Evolutionary conservation across 1,140 invertebrate species (phyloP), one percentile per base, ranked within the genome.

Genomic region (Luehdorfia chinensis): DNA sequence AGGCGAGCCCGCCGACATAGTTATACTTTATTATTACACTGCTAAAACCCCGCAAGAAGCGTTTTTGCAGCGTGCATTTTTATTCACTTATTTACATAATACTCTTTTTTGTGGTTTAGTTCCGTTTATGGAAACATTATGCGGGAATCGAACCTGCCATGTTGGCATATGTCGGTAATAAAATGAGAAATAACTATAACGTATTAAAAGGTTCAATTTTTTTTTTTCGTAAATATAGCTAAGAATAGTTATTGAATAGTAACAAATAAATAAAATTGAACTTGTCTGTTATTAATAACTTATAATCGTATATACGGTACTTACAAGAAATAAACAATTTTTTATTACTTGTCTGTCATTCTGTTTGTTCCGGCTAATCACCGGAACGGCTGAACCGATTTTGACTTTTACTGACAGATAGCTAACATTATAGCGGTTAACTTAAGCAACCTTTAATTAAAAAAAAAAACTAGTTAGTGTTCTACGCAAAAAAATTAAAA

Each of bases 71-170:
- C 30, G 31, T 64, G 62, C 62, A 68, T 68, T 68, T 68, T 60
- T 66, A 66, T 68, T 55, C 53, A 62, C 34, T 59, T 47, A 61
- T 68, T 72, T 68, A 59, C 65, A 72, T 72, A 64, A 61, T 53
- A 52, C 25, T 45, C 49, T 58, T 66, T 65, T 63, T 56, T 33
- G 49, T 56, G 33, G 49, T 57, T 59, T 41, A 43, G 21, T 23
- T 31, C 31, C 27, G 32, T 41, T 30, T 11, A 39, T 44, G 32
- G 16, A 31, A 44, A 39, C 18, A 39, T 36, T 47, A 44, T 37
- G 25, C 47, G 44, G 21, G 50, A 47, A 44, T 54, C 46, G 46
- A 49, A 55, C 41, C 45, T 45, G 25, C 14, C 39, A 30, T 41
- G 19, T 41, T 27, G 21, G 7, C 23, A 39, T 19, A 41, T 41